Base-by-base conservation (phyloP, 2,797 vertebrate species). In the Gephyroberyx darwinii region DNA sequence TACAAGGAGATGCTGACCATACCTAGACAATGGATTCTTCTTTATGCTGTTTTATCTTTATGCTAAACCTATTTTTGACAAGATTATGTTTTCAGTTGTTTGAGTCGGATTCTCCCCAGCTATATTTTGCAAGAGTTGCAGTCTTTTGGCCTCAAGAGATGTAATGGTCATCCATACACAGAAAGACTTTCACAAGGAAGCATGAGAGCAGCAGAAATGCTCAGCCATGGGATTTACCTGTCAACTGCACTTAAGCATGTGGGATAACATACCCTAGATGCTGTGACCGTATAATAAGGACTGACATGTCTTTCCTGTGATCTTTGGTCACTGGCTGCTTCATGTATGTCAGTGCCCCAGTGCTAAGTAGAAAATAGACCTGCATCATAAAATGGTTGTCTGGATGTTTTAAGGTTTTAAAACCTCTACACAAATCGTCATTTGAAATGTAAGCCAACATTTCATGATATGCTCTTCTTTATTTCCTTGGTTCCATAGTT, bases 191-290 rank as follows among this genome's bases (percentile, higher is more conserved):
- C 71, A 80, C 17, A 1, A 65, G 73, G 77, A 85, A 77, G 74
- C 50, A 14, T 72, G 72, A 80, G 69, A 85, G 84, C 76, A 78
- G 83, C 78, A 84, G 77, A 87, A 84, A 89, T 66, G 41, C 69
- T 69, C 72, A 84, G 84, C 86, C 39, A 12, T 85, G 87, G 89
- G 89, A 89, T 90, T 90, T 83, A 90, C 80, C 86, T 83, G 89
- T 90, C 89, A 91, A 51, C 86, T 82, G 81, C 54, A 71, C 77
- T 87, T 89, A 87, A 86, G 87, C 69, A 53, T 39, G 75, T 61
- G 47, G 75, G 77, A 82, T 87, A 76, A 88, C 84, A 75, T 68
- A 57, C 37, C 13, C 72, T 51, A 57, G 73, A 74, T 10, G 19
- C 75, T 57, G 67, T 70, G 56, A 84, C 81, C 75, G 72, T 84